Base-by-base conservation (phyloP, 2,888 invertebrate species). In the Drosophila paramelanica region DNA sequence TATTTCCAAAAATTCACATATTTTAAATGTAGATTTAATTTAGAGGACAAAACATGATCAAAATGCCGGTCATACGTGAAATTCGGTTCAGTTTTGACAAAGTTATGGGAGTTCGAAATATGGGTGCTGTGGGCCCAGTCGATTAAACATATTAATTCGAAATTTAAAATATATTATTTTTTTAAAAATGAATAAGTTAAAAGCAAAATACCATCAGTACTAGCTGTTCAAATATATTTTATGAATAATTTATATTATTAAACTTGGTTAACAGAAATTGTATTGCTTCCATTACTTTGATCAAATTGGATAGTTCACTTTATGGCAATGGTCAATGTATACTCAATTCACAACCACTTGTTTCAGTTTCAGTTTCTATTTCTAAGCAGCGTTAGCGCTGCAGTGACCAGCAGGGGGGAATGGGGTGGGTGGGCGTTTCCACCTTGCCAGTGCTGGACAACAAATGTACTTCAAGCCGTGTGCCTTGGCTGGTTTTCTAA, bases 401-500 rank as follows among this genome's bases (percentile, higher is more conserved):
- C 52, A 42, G 5, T n/a, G 55, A 20, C 39, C 13, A 7, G 20
- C 23, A 23, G 10, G 5, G 14, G 11, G 13, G 13, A 36, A 7
- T 1, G 1, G 14, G 14, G 27, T 1, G 27, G 5, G 27, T 6
- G 10, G 31, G 31, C 31, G 31, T 31, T 10, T 8, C 17, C 39
- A 41, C 14, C 39, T 17, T 10, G 14, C 10, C n/a, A 14, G 5
- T 11, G n/a, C 36, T 25, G 1, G 50, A 13, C 20, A 31, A 31
- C 10, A 31, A 31, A 31, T 31, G 31, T 31, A 27, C 27, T 7
- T 8, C 27, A 27, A 27, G 27, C 8, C 27, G 1, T 41, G 38
- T 23, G 11, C 11, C 36, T 47, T 51, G 69, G 41, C 17, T 51
- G 59, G 38, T 10, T 42, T 47, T 77, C 36, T 71, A 77, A 73